Base-by-base conservation (phyloP, 2,113 vertebrate genomes). In the Istiophorus platypterus region DNA sequence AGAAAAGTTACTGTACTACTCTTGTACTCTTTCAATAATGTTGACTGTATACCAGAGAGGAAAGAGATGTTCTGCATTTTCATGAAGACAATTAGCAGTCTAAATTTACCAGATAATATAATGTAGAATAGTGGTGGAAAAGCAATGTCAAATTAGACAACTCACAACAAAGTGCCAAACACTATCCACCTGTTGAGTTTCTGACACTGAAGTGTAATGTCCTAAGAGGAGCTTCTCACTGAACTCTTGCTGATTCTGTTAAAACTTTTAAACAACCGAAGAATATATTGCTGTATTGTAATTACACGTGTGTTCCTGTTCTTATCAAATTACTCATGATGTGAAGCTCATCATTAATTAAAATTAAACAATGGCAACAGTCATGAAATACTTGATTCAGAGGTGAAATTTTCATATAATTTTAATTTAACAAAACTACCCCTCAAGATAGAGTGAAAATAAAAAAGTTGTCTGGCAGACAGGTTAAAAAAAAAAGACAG, bases 31-130 rank as follows among this genome's bases (percentile, higher is more conserved):
- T 24, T 5, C 12, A 45, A n/a, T 3, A 17, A 29, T n/a, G 31
- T 20, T 11, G 29, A 74, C 64, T 64, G 81, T 78, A 61, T 81
- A 80, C 71, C 63, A 78, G 63, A 26, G 22, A 29, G 37, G 8
- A 47, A 42, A 45, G 14, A 15, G 45, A 72, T 65, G 26, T 24
- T 71, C 18, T 27, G 17, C 24, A 71, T 7, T 14, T 39, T 70
- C 42, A 72, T 12, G 52, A 58, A 49, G 39, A 29, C 15, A 14
- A 7, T 68, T 57, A n/a, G 24, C 49, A 41, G 18, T 71, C 31
- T 57, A 13, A 37, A 26, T 69, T 71, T 34, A 29, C 52, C 10
- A 39, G 22, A 56, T 12, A 24, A 3, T 15, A 15, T 34, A 13
- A 27, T 37, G 76, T 27, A 77, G 45, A 47, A 51, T 24, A 63